A percentile compares a stretch with the other conserved stretches of the same genome.
Conservation (phyloP, 2,888 invertebrate genomes). For the Melinaea marsaeus region DNA sequence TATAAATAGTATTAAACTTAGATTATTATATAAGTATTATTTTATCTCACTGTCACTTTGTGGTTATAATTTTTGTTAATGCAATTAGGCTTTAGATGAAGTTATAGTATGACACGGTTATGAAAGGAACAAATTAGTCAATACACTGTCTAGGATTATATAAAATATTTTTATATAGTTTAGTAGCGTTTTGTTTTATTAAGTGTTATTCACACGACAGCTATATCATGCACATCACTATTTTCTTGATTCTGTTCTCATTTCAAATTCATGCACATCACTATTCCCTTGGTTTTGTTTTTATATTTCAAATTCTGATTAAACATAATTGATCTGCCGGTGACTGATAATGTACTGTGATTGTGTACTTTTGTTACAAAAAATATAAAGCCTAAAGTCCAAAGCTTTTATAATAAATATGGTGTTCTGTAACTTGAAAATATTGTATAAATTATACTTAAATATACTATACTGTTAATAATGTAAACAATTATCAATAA, state of each 20-base stretch:
- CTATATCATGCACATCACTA: too few species aligned
- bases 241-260: too few species aligned
- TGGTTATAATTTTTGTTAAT: conserved; percentile 1
- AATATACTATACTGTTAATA: conserved; percentile 37
- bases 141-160: conserved; percentile 9
- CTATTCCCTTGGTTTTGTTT: conserved; percentile 10
- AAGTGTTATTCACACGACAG: too few species aligned
- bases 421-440: conserved; percentile 83
- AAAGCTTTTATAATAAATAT: too few species aligned
- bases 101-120: conserved; percentile 8
- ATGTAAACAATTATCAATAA: conserved; percentile 40
- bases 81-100: conserved; percentile 8
- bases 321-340: conserved; percentile 12
- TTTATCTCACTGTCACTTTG: conserved; percentile 12
- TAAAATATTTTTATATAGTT: too few species aligned
- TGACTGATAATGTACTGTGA: conserved; percentile 32
- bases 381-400: conserved; percentile 31
- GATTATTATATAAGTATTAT: conserved; percentile 15
- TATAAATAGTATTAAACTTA: conserved; percentile 19
- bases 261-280: too few species aligned
- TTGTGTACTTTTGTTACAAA: conserved; percentile 33
- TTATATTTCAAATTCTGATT: not conserved
- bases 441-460: conserved; percentile 65
- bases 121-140: conserved; percentile 19
- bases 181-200: too few species aligned